Base-by-base conservation (phyloP, 2,888 invertebrate species). In the Portevinia maculata region DNA sequence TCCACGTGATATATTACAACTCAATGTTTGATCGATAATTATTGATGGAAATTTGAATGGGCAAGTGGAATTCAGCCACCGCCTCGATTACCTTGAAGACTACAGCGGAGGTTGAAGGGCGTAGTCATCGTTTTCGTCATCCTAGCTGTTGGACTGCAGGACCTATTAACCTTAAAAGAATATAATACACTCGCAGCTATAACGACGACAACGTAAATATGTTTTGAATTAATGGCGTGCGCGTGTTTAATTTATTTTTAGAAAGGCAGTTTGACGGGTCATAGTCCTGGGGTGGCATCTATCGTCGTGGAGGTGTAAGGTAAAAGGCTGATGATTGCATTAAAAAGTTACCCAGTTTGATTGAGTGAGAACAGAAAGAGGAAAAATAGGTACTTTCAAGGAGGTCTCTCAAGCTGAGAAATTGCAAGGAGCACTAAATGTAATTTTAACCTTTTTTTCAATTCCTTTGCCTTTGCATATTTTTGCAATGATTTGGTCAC, bases 1-100 rank as follows among this genome's bases (percentile, higher is more conserved):
- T 52, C 70, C 59, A 75, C 70, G 70, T 70, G 62, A 62, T n/a
- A 70, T 50, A 74, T 64, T 70, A 59, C 69, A 70, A 48, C 71
- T 75, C 75, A 70, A 75, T 81, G 81, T 81, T 81, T 81, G 81
- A 81, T 81, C 81, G 81, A 81, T 81, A 81, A 75, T n/a, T n/a
- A n/a, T 75, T 81, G 75, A 39, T 59, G 55, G 53, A 75, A 75
- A 70, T 59, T 59, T 64, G 59, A 74, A 71, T 28, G 46, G 52
- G 34, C 39, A 13, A 30, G 9, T 11, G 17, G 24, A 44, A 32
- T 32, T 6, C n/a, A 53, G 21, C 30, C 32, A 24, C 57, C 41
- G 50, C 21, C 13, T 37, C 17, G 62, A 62, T 74, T 74, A 57
- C 57, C 48, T 67, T 73, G 65, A 67, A 53, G 69, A 24, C 57